Conservation (phyloP, 2,113 vertebrate species). For the Zosterops pallidus region DNA sequence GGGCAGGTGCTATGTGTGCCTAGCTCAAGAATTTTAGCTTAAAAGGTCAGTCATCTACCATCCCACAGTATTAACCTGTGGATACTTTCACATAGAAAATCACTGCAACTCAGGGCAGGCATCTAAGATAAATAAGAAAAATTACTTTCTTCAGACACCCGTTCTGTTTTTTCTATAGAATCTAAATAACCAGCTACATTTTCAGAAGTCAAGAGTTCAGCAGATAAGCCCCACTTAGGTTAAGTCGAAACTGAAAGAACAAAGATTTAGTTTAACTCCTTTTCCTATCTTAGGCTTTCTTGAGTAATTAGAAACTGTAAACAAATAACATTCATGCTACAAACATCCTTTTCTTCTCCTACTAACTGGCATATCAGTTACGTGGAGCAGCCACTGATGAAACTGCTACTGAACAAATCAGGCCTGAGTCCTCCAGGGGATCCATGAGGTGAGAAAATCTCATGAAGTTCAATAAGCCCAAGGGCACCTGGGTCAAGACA, state of each 20-base stretch:
- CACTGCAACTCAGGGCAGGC: background rate
- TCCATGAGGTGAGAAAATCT: background rate
- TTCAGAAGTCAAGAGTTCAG: background rate
- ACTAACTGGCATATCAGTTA: too few relatives aligned
- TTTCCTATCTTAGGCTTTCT: background rate
- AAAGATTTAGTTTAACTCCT: background rate
- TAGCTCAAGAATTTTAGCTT: background rate
- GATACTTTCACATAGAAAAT: background rate
- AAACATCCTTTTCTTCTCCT: background rate
- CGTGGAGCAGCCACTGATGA: background rate
- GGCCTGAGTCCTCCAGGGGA: background rate
- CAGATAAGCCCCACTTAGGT: background rate
- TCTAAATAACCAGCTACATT: background rate
- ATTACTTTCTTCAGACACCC: fast-evolving
- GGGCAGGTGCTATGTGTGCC: background rate
- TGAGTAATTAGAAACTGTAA: background rate
- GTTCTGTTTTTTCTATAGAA: background rate
- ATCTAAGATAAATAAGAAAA: background rate
- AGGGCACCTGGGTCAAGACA: background rate
- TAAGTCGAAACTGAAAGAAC: background rate
- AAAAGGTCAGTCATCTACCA: background rate
- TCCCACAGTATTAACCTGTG: background rate
- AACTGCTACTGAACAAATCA: background rate
- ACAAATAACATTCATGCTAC: background rate
- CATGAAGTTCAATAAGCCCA: background rate